Percentiles rank a stretch among this genome's conserved stretches.
These are phyloP conservation scores for Tipula confusa DNA, from an alignment of 2,888 invertebrate species.

Conservation along the genomic window DNA sequence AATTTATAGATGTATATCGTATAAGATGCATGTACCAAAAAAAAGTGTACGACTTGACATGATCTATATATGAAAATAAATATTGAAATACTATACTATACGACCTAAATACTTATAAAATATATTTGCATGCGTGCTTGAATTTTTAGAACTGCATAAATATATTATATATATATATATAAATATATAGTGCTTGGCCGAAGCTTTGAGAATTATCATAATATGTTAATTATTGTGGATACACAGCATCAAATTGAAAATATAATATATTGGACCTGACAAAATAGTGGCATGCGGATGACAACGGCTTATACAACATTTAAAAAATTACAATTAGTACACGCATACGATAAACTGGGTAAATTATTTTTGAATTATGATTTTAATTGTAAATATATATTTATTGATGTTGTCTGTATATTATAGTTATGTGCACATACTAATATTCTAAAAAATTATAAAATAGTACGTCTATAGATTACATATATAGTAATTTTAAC, in stretches of 20 bases:
- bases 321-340: not conserved
- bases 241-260: not conserved
- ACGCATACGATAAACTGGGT: not conserved
- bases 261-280: not conserved
- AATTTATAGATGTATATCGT: not conserved
- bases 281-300: constrained; percentile 13
- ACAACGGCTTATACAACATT: not conserved
- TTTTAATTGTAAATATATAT: not conserved
- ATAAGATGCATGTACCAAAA: not conserved
- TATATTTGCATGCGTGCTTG: constrained; percentile 16
- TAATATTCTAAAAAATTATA: too few species aligned
- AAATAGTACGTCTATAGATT: too few species aligned
- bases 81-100: not conserved
- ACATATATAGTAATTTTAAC: too few species aligned
- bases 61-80: not conserved
- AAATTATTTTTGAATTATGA: too few species aligned
- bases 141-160: not conserved
- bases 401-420: not conserved
- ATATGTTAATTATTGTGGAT: not conserved
- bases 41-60: not conserved
- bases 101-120: not conserved
- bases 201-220: too few species aligned
- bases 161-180: not conserved
- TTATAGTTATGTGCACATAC: not conserved
- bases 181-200: not conserved